Conservation (phyloP, 2,113 vertebrate genomes). For the Plotosus lineatus region DNA sequence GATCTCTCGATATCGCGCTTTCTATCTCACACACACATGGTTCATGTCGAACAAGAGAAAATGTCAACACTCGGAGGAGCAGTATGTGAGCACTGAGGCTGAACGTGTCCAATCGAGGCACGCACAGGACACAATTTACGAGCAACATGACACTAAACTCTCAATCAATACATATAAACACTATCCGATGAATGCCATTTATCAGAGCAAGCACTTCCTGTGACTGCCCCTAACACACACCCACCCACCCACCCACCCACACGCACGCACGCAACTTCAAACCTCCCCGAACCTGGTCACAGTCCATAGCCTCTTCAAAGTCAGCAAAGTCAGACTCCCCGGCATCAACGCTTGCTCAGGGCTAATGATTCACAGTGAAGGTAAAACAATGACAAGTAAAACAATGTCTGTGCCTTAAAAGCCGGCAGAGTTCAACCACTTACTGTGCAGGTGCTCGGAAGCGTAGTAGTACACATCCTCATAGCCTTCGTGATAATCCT, state of each 20-base stretch:
- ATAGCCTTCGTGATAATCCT: slow-evolving; percentile 98
- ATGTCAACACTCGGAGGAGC: background rate
- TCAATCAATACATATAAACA: slow-evolving; percentile 42
- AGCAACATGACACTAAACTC: slow-evolving; percentile 28
- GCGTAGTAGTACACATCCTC: slow-evolving; percentile 98
- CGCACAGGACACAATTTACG: slow-evolving; percentile 29
- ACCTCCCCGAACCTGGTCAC: slow-evolving; percentile 6
- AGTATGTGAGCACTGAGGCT: background rate
- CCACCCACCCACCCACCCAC: background rate
- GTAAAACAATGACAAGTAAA: slow-evolving; percentile 26
- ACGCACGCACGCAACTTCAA: background rate
- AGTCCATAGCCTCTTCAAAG: slow-evolving; percentile 18
- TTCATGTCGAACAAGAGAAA: background rate
- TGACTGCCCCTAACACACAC: slow-evolving; percentile 5
- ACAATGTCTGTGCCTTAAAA: background rate
- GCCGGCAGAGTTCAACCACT: slow-evolving; percentile 60
- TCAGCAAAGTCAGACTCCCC: slow-evolving; percentile 15
- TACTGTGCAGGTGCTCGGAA: slow-evolving; percentile 88
- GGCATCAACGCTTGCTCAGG: background rate
- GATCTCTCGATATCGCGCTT: background rate
- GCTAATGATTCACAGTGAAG: slow-evolving; percentile 26
- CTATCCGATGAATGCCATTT: slow-evolving; percentile 24
- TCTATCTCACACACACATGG: background rate
- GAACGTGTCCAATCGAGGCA: background rate
- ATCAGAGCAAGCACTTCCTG: slow-evolving; percentile 11